A percentile compares a stretch with the other conserved stretches of the same genome.
These are phyloP conservation scores for Blastobasis lacticolella DNA, from an alignment of 2,888 invertebrate species.

Conservation along the genomic window DNA sequence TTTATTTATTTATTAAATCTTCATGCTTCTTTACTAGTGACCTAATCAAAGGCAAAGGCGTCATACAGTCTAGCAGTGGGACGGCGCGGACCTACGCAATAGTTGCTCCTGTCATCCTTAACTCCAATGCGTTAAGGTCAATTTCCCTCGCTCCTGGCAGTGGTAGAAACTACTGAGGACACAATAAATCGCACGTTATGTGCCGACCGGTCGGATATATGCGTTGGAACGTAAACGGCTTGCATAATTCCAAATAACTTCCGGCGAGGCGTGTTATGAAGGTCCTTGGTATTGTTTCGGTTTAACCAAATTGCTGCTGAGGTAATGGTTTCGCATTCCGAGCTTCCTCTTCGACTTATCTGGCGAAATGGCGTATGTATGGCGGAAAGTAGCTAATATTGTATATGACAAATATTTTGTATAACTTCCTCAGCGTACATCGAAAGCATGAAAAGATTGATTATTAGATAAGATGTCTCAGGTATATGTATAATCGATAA, in stretches of 20 bases:
- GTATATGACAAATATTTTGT: too few relatives aligned
- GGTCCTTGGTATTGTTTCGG: not conserved
- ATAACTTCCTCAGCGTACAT: too few relatives aligned
- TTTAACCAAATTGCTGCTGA: not conserved
- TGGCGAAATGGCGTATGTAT: too few relatives aligned
- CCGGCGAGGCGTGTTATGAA: not conserved
- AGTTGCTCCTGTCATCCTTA: not conserved
- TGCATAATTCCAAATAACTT: slow-evolving; percentile 33
- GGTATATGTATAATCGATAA: too few relatives aligned
- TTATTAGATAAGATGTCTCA: too few relatives aligned
- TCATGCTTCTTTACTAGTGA: slow-evolving; percentile 19
- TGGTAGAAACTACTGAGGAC: slow-evolving; percentile 19
- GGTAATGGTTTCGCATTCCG: too few relatives aligned
- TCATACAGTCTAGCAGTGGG: slow-evolving; percentile 33
- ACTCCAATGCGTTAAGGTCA: not conserved
- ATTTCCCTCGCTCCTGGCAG: not conserved
- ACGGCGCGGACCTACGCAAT: slow-evolving; percentile 9
- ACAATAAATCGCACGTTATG: slow-evolving; percentile 37
- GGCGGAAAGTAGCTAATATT: not conserved
- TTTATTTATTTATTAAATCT: too few relatives aligned
- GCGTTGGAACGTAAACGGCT: slow-evolving; percentile 34
- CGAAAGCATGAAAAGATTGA: too few relatives aligned
- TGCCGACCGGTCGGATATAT: slow-evolving; percentile 41
- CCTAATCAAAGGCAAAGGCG: slow-evolving; percentile 16
- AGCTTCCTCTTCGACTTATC: too few relatives aligned